Percentiles rank a stretch among this genome's conserved stretches.
phyloP scores from a whole-genome alignment of 2,797 vertebrate species.

The Gorsachius magnificus region DNA sequence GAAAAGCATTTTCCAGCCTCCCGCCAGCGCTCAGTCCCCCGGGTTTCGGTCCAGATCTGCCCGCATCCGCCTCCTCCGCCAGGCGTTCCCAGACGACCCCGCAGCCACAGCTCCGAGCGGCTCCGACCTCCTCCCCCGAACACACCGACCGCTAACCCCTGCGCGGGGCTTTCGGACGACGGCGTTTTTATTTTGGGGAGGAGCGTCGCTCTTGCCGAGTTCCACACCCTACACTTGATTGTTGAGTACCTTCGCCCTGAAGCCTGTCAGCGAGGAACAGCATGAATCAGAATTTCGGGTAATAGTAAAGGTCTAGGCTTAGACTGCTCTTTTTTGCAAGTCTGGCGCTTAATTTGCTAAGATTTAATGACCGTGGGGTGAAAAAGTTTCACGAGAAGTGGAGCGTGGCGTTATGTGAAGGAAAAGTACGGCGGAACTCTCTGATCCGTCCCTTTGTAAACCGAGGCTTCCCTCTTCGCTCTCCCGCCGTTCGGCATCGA shows the following conservation, averaged over 20 bases:
- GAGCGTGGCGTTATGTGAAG: neutral
- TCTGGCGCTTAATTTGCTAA: neutral
- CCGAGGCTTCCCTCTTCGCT: neutral
- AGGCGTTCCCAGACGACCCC: neutral
- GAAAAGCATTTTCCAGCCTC: neutral
- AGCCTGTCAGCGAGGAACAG: neutral
- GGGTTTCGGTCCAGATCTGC: neutral
- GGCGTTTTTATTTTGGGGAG: neutral
- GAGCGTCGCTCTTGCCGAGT: neutral
- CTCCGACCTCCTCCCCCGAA: neutral
- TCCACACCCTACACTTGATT: fast-evolving
- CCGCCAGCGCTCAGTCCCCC: neutral
- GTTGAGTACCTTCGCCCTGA: neutral
- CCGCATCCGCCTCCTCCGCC: neutral
- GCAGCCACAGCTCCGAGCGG: neutral
- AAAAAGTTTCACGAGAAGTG: neutral
- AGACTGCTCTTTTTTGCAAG: neutral
- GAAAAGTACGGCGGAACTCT: neutral
- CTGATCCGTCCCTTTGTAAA: neutral
- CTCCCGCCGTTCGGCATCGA: neutral
- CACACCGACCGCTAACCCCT: neutral
- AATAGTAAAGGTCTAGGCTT: neutral
- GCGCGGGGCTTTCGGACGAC: fast-evolving
- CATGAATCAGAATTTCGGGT: neutral
- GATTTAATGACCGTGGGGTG: neutral